Conservation (phyloP, 1,140 invertebrate species). For the Pseudomyrmex gracilis region DNA sequence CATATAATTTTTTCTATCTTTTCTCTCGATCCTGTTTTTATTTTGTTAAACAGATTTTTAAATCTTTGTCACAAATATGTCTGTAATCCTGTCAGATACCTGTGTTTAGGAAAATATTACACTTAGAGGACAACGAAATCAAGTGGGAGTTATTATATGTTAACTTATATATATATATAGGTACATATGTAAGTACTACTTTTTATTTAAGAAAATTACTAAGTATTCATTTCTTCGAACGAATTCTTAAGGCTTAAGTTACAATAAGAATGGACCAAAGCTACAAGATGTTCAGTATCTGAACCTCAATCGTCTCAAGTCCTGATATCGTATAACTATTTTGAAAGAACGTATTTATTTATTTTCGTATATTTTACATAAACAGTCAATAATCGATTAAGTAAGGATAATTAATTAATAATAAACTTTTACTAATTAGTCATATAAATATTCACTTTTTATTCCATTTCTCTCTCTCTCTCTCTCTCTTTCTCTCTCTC, state of each 20-base stretch:
- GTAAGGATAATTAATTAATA: slow-evolving; percentile 50
- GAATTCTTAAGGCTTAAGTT: slow-evolving; percentile 62
- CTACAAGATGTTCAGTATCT: slow-evolving; percentile 57
- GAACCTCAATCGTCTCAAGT: slow-evolving; percentile 39
- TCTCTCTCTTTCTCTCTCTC: background rate
- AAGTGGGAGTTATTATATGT: slow-evolving; percentile 37
- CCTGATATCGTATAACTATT: slow-evolving; percentile 33
- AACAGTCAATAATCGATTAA: slow-evolving; percentile 42
- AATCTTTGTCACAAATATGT: slow-evolving; percentile 39
- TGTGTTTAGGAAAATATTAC: slow-evolving; percentile 37
- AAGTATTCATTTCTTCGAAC: slow-evolving; percentile 51
- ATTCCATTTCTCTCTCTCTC: background rate
- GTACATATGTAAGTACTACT: background rate
- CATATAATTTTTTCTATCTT: slow-evolving; percentile 18
- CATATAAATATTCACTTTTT: background rate
- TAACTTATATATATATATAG: slow-evolving; percentile 17
- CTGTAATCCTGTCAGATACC: slow-evolving; percentile 30
- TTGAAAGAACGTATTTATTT: slow-evolving; percentile 64
- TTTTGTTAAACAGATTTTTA: slow-evolving; percentile 24
- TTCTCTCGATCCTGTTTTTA: slow-evolving; percentile 39
- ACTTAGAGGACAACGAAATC: slow-evolving; percentile 29
- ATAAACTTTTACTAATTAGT: slow-evolving; percentile 51
- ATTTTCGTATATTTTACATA: slow-evolving; percentile 59
- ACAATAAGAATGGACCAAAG: slow-evolving; percentile 72
- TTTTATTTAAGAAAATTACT: slow-evolving; percentile 52